Conservation (phyloP, 2,888 invertebrate genomes). For the Apeira syringaria region DNA sequence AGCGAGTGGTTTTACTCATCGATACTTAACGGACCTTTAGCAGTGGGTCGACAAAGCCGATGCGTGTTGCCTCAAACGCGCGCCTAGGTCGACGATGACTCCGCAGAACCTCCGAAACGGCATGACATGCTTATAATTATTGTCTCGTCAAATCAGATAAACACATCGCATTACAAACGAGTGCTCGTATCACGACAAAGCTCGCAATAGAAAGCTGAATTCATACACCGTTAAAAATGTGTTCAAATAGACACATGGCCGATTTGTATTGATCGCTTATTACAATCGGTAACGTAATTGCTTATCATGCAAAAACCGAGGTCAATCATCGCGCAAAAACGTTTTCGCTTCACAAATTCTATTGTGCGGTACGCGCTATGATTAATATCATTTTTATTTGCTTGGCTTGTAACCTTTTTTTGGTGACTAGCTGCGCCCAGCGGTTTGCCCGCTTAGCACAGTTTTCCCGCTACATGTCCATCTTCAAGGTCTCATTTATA, state of each 20-base stretch:
- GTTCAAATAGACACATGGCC: constrained; percentile 53
- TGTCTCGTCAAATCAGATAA: constrained; percentile 62
- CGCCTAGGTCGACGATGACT: constrained; percentile 46
- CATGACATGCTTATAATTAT: constrained; percentile 62
- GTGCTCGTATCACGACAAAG: constrained; percentile 51
- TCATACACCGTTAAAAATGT: constrained; percentile 57
- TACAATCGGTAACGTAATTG: constrained; percentile 69
- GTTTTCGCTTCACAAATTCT: constrained; percentile 49
- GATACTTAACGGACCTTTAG: constrained; percentile 44
- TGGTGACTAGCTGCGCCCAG: no score
- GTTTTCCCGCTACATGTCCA: no score
- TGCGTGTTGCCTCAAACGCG: constrained; percentile 43
- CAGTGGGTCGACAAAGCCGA: constrained; percentile 41
- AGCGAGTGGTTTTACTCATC: constrained; percentile 46
- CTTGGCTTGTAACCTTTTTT: constrained; percentile 57
- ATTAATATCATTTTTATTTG: constrained; percentile 73
- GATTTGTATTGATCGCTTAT: constrained; percentile 58
- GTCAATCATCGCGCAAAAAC: constrained; percentile 41
- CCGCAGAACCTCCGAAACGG: constrained; percentile 50
- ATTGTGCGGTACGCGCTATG: constrained; percentile 50
- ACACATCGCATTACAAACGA: constrained; percentile 44
- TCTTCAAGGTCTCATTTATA: no score
- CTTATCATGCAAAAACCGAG: constrained; percentile 65
- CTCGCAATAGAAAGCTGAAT: constrained; percentile 70
- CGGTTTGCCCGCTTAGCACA: no score